Percentiles rank a stretch among this genome's conserved stretches.
These are phyloP conservation scores for Macrosoma leucophasiata DNA, from an alignment of 2,888 invertebrate genomes.

Conservation along the genomic window DNA sequence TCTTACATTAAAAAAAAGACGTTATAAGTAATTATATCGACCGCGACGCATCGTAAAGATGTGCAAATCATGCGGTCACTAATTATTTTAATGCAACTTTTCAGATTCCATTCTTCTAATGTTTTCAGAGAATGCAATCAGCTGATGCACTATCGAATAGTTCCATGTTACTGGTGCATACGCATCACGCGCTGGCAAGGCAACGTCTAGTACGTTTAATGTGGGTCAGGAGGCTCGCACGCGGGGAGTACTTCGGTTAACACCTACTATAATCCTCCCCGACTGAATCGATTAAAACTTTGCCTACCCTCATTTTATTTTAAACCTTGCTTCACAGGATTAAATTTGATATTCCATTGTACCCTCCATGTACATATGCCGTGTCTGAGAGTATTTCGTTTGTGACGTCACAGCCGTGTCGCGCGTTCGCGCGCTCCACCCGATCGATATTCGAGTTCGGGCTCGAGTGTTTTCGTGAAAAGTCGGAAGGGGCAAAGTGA, in stretches of 20 bases:
- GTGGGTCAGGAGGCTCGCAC: conserved; percentile 61
- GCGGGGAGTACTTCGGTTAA: conserved; percentile 23
- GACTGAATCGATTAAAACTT: conserved; percentile 19
- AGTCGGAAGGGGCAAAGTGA: conserved; percentile 44
- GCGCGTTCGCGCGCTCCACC: conserved; percentile 50
- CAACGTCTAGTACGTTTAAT: conserved; percentile 37
- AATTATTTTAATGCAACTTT: too few species aligned
- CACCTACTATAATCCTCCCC: conserved; percentile 21
- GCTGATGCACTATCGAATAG: too few species aligned
- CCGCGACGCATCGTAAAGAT: too few species aligned
- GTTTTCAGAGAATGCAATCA: too few species aligned
- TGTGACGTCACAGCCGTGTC: conserved; percentile 64
- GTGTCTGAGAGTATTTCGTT: conserved; percentile 19
- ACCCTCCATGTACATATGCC: conserved; percentile 11
- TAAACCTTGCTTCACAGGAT: too few species aligned
- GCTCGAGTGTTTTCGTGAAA: conserved; percentile 45
- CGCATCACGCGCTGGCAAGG: conserved; percentile 52
- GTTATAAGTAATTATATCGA: too few species aligned
- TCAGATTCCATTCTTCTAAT: too few species aligned
- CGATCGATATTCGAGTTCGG: conserved; percentile 52
- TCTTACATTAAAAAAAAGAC: too few species aligned
- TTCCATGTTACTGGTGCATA: conserved; percentile 38
- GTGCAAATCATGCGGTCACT: too few species aligned
- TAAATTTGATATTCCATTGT: too few species aligned
- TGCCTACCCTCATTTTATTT: conserved; percentile 8